Evolutionary conservation across 2,888 invertebrate species (phyloP), one percentile per base, ranked within the genome.

Genomic region (Ypsolopha sequella): DNA sequence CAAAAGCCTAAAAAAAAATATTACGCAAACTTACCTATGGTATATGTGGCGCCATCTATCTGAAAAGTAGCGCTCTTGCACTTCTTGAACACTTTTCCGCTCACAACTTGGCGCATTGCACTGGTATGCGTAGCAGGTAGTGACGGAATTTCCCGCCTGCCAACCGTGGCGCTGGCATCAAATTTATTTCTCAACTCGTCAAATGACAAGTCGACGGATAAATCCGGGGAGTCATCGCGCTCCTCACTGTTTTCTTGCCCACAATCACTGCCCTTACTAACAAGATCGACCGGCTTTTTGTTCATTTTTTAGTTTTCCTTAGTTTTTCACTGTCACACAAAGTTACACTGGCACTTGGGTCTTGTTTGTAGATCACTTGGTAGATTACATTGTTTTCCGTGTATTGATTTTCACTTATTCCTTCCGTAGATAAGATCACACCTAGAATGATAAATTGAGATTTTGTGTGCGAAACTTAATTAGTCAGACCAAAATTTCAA

Each of bases 1-100:
- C n/a, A n/a, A n/a, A 24, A 24, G 3, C 44, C 44, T 9, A 14
- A 2, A 24, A 45, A 51, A 48, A 7, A 47, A 49, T 44, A n/a
- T 13, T 14, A n/a, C n/a, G 45, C 57, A 24, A 24, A 82, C 89
- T 89, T 85, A 95, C 95, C 94, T 84, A 95, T 95, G 58, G 94
- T 94, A 68, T 95, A 95, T 58, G 93, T 93, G 60, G 93, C 94
- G 71, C 94, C 95, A 82, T 95, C 95, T 76, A 95, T 90, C 65
- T 94, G 93, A 76, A 95, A 94, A 55, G 94, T 95, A 51, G 95
- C 94, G 76, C 94, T 94, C 85, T 94, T 94, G 87, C 94, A 94
- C 80, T 94, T 94, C 87, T 92, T 92, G 80, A 92, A 91, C 56
- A 91, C 75, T 66, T 91, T 90, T 54, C 87, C 87, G 65, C 86